phyloP scores from a whole-genome alignment of 2,113 vertebrate genomes.

The Ancistrus triradiatus region DNA sequence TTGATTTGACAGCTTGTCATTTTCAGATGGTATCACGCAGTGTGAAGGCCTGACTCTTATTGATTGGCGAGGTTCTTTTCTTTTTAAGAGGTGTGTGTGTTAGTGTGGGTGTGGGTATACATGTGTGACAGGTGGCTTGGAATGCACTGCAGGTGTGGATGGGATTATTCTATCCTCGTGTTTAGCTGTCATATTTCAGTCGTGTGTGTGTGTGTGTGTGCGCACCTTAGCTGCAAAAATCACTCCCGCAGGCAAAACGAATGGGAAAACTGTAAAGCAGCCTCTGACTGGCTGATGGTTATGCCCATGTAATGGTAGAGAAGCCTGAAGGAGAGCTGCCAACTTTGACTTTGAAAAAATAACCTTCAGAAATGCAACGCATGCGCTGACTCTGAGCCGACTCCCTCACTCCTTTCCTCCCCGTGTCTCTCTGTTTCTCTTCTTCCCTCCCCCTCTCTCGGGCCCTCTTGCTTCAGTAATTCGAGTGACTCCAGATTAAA shows the following conservation, averaged over 20 bases:
- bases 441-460: conserved; percentile 36
- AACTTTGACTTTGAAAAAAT: conserved; percentile 63
- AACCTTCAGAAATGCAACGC: conserved; percentile 57
- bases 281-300: conserved; percentile 30
- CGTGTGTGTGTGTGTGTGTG: conserved; percentile 14
- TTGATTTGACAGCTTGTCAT: conserved; percentile 49
- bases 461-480: conserved; percentile 60
- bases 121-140: conserved; percentile 42
- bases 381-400: neutral
- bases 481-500: conserved; percentile 65
- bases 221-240: neutral
- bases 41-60: conserved; percentile 61
- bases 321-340: conserved; percentile 47
- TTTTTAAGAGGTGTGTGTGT: conserved; percentile 44
- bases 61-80: conserved; percentile 64
- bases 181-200: conserved; percentile 8
- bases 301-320: conserved; percentile 43
- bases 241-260: neutral
- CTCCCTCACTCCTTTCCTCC: conserved; percentile 12
- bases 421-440: conserved; percentile 25
- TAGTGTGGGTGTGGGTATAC: neutral
- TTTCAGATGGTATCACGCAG: conserved; percentile 43
- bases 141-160: conserved; percentile 10
- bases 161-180: conserved; percentile 17
- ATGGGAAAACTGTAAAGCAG: neutral